These are phyloP conservation scores for Antheraea yamamai DNA, from an alignment of 2,888 invertebrate genomes.

Conservation along the genomic window DNA sequence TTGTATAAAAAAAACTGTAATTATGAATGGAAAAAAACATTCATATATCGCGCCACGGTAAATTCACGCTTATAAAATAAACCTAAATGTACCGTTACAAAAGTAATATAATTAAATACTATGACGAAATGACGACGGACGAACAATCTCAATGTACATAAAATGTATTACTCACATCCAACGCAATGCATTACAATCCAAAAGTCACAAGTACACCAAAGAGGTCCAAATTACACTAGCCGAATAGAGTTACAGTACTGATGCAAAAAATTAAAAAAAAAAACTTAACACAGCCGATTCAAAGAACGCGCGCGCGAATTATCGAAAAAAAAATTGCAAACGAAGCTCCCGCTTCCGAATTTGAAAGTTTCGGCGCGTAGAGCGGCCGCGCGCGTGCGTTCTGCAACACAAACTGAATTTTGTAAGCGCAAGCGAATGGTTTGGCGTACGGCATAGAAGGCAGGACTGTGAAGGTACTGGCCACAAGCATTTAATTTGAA, in stretches of 20 bases:
- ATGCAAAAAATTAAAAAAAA: constrained; percentile 37
- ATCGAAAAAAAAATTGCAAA: constrained; percentile 38
- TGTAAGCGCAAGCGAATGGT: constrained; percentile 71
- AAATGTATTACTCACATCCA: constrained; percentile 71
- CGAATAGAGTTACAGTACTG: background rate
- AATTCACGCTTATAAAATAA: constrained; percentile 3
- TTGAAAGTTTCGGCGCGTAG: constrained; percentile 72
- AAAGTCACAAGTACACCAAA: constrained; percentile 57
- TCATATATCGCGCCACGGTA: constrained; percentile 12
- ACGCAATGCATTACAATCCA: constrained; percentile 76
- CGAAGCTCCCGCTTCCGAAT: constrained; percentile 60
- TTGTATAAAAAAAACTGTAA: constrained; percentile 3
- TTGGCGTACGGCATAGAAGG: constrained; percentile 54
- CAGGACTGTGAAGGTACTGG: constrained; percentile 72
- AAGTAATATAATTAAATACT: constrained; percentile 31
- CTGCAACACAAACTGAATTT: constrained; percentile 76
- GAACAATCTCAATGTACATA: constrained; percentile 65
- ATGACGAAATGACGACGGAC: constrained; percentile 61
- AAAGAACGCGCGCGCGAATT: constrained; percentile 31
- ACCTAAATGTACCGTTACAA: constrained; percentile 19
- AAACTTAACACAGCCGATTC: constrained; percentile 30
- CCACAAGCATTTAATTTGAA: constrained; percentile 31
- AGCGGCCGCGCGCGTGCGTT: constrained; percentile 76
- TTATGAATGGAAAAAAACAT: constrained; percentile 22
- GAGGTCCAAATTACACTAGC: constrained; percentile 24